Percentiles rank a stretch among this genome's conserved stretches.
These are phyloP conservation scores for Tautogolabrus adspersus DNA, from an alignment of 2,113 vertebrate species.

Conservation along the genomic window DNA sequence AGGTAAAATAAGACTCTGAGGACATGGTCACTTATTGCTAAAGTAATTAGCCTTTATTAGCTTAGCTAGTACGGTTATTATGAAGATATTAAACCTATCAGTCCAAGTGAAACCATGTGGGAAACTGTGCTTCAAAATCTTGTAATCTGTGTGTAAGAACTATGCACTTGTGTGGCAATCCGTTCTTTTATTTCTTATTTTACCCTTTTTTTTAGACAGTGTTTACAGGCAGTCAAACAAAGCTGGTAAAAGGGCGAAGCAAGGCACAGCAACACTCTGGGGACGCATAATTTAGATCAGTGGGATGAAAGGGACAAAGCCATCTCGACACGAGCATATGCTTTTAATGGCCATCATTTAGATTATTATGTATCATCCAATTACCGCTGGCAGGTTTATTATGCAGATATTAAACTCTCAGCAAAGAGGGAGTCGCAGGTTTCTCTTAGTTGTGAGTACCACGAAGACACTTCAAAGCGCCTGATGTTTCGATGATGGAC, in stretches of 20 bases:
- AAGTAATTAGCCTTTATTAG: conserved; percentile 52
- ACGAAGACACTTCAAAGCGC: conserved; percentile 33
- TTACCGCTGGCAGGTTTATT: conserved; percentile 57
- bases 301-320: conserved; percentile 60
- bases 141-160: background rate
- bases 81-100: conserved; percentile 21
- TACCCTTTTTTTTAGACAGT: conserved; percentile 33
- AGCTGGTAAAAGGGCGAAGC: conserved; percentile 39
- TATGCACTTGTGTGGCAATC: conserved; percentile 1
- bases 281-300: conserved; percentile 70
- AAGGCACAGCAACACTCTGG: conserved; percentile 50
- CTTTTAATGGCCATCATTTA: conserved; percentile 65
- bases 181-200: conserved; percentile 8
- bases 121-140: background rate
- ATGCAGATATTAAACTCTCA: conserved; percentile 47
- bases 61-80: conserved; percentile 9
- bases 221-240: conserved; percentile 51
- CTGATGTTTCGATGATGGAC: conserved; percentile 20
- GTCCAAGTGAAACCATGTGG: background rate
- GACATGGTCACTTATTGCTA: conserved; percentile 33
- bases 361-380: conserved; percentile 58
- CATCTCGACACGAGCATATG: conserved; percentile 50
- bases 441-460: conserved; percentile 9
- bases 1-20: conserved; percentile 39
- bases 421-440: conserved; percentile 27